Conservation (phyloP, 2,888 invertebrate species). For the Nomada fucata region DNA sequence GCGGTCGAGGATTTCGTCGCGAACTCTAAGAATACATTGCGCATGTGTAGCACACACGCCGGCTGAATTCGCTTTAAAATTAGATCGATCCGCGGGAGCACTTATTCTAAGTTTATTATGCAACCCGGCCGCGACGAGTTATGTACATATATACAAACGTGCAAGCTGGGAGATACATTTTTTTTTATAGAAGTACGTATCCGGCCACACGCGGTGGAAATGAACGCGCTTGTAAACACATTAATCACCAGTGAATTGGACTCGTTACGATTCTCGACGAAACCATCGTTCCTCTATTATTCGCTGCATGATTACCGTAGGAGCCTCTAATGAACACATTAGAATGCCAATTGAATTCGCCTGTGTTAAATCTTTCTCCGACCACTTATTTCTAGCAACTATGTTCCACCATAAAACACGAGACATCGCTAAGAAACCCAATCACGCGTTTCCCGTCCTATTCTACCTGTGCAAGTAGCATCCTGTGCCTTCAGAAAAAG, state of each 20-base stretch:
- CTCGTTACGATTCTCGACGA: neutral
- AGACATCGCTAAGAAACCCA: slow-evolving; percentile 45
- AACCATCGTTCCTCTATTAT: neutral
- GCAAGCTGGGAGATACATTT: slow-evolving; percentile 15
- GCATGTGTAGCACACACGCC: neutral
- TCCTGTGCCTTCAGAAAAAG: slow-evolving; percentile 35
- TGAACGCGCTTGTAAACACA: neutral
- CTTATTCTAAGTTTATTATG: slow-evolving; percentile 38
- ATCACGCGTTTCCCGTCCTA: slow-evolving; percentile 59
- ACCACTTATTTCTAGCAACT: slow-evolving; percentile 4
- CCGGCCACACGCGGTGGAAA: slow-evolving; percentile 42
- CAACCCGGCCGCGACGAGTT: neutral
- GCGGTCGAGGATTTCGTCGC: neutral
- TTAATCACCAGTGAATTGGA: neutral
- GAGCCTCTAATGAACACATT: neutral
- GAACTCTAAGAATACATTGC: slow-evolving; percentile 17
- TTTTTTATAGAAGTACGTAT: neutral
- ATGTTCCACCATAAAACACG: slow-evolving; percentile 22
- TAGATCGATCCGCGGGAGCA: slow-evolving; percentile 30
- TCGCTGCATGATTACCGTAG: too few relatives aligned
- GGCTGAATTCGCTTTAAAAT: slow-evolving; percentile 37
- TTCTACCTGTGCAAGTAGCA: slow-evolving; percentile 48
- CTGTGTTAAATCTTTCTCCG: neutral
- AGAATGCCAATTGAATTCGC: neutral
- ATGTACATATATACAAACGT: neutral